Percentiles rank a stretch among this genome's conserved stretches.
These are phyloP conservation scores for Melanostoma scalare DNA, from an alignment of 2,888 invertebrate species.

Conservation along the genomic window DNA sequence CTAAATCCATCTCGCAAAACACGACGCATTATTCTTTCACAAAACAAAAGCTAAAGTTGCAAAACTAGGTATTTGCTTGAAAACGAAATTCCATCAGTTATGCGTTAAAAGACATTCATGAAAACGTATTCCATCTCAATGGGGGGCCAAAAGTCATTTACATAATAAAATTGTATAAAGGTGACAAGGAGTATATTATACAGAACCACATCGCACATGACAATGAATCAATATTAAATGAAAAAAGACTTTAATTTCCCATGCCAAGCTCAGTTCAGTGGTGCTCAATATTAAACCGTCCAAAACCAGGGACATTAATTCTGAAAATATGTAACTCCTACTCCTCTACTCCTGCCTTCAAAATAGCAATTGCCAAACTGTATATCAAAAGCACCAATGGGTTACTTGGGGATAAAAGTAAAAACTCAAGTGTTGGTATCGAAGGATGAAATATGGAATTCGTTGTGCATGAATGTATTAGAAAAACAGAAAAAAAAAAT, in stretches of 20 bases:
- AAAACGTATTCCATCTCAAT: neutral
- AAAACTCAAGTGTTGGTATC: slow-evolving; percentile 11
- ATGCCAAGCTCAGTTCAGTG: neutral
- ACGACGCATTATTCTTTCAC: too few species aligned
- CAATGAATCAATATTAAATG: slow-evolving; percentile 29
- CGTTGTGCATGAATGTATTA: slow-evolving; percentile 45
- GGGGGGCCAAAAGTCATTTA: neutral
- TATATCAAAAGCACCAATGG: slow-evolving; percentile 28
- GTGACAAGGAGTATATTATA: slow-evolving; percentile 1
- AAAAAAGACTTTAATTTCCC: slow-evolving; percentile 29
- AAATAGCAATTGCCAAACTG: slow-evolving; percentile 28
- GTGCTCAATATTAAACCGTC: slow-evolving; percentile 14
- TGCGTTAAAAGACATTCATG: neutral
- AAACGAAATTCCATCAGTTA: neutral
- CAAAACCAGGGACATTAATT: slow-evolving; percentile 30
- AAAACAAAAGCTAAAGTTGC: too few species aligned
- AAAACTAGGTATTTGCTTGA: neutral
- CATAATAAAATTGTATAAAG: slow-evolving; percentile 6
- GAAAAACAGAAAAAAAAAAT: slow-evolving; percentile 1
- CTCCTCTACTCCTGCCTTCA: neutral
- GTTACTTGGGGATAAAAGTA: slow-evolving; percentile 20
- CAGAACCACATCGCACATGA: slow-evolving; percentile 2
- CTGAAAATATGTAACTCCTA: slow-evolving; percentile 6
- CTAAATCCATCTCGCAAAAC: too few species aligned
- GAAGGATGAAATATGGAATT: slow-evolving; percentile 38